Conservation (phyloP, 2,888 invertebrate species). For the Eurytoma adleriae region DNA sequence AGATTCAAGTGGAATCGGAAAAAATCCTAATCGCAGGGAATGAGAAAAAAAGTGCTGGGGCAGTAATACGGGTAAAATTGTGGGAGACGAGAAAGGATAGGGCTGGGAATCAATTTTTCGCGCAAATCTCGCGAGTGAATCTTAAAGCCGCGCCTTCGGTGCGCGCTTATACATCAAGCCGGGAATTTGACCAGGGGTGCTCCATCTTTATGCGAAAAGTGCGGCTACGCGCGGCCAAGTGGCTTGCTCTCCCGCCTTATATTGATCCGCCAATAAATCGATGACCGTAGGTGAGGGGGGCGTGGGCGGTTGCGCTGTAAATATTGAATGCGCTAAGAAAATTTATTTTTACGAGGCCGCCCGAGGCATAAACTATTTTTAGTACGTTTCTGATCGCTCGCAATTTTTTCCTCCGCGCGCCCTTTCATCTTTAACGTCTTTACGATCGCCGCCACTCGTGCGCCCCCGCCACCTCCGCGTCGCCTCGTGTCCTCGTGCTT, state of each 20-base stretch:
- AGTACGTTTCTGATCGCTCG: slow-evolving; percentile 22
- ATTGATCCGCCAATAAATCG: slow-evolving; percentile 55
- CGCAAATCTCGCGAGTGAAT: slow-evolving; percentile 27
- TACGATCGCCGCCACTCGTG: no score
- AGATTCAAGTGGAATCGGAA: no score
- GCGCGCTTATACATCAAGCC: slow-evolving; percentile 15
- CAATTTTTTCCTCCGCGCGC: neutral
- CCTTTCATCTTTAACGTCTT: slow-evolving; percentile 7
- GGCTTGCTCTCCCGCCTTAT: neutral
- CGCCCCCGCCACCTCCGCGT: neutral
- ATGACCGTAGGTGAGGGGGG: slow-evolving; percentile 43
- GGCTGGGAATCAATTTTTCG: slow-evolving; percentile 18
- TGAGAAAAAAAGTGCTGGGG: no score
- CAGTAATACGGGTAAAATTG: no score
- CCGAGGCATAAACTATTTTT: slow-evolving; percentile 45
- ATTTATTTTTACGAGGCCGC: slow-evolving; percentile 49
- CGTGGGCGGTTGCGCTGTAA: slow-evolving; percentile 32
- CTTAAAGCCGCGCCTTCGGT: slow-evolving; percentile 7
- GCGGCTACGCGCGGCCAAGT: slow-evolving; percentile 17
- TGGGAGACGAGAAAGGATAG: no score
- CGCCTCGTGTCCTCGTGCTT: neutral
- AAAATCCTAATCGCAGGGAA: no score
- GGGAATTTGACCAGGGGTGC: slow-evolving; percentile 51
- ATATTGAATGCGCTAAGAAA: slow-evolving; percentile 54
- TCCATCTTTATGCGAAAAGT: slow-evolving; percentile 56